Conservation (phyloP, 1,140 invertebrate species). For the Panulirus ornatus region DNA sequence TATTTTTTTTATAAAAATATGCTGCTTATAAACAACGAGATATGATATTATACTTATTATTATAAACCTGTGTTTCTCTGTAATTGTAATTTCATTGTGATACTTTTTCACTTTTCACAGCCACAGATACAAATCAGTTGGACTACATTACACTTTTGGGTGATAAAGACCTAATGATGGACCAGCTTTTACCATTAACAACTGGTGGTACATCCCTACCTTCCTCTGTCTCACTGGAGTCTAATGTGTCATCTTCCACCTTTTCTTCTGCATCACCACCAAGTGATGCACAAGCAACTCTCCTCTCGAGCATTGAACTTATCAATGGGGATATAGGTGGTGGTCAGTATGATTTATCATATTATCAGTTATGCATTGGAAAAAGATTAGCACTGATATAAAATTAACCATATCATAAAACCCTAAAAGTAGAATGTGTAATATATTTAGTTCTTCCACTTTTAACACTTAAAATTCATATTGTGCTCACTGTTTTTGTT, state of each 20-base stretch:
- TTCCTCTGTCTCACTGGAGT: conserved; percentile 31
- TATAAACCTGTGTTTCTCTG: neutral
- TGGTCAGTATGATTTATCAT: no score
- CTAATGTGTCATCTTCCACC: conserved; percentile 29
- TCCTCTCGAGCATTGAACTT: conserved; percentile 64
- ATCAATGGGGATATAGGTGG: conserved; percentile 58
- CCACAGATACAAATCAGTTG: conserved; percentile 53
- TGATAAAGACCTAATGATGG: conserved; percentile 63
- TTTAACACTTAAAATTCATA: neutral
- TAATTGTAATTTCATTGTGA: neutral
- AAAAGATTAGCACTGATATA: no score
- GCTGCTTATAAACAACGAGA: no score
- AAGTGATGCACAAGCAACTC: conserved; percentile 45
- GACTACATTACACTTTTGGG: conserved; percentile 71
- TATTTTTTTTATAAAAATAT: no score
- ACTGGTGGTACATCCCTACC: conserved; percentile 32
- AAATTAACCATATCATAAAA: no score
- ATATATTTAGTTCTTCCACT: neutral
- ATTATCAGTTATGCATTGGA: no score
- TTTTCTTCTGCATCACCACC: conserved; percentile 47
- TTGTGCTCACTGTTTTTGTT: neutral
- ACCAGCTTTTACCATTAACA: conserved; percentile 61
- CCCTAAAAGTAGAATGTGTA: no score
- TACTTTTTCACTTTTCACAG: conserved; percentile 16
- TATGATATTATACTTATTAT: neutral